A percentile compares a stretch with the other conserved stretches of the same genome.
Conservation (phyloP, 2,797 vertebrate species). For the Platalea minor region DNA sequence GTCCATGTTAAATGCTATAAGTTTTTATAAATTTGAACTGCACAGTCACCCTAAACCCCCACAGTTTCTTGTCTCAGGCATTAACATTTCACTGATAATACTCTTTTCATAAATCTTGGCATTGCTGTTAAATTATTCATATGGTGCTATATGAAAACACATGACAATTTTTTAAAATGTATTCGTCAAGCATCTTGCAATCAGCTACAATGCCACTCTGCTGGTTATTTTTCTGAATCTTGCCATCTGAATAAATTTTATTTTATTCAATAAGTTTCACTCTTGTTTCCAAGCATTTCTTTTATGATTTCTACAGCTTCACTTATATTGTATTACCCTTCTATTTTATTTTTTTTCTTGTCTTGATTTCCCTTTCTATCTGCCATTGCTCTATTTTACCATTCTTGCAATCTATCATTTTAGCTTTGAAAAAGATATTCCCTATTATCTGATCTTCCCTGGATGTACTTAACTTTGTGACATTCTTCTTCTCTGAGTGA, state of each 20-base stretch:
- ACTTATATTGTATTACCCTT: slow-evolving; percentile 67
- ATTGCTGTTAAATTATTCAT: slow-evolving; percentile 78
- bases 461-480: slow-evolving; percentile 77
- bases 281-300: slow-evolving; percentile 67
- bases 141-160: slow-evolving; percentile 57
- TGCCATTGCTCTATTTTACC: slow-evolving; percentile 44
- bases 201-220: slow-evolving; percentile 62
- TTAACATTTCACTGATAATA: slow-evolving; percentile 69
- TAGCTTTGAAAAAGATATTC: slow-evolving; percentile 66
- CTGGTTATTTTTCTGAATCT: slow-evolving; percentile 72
- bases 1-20: slow-evolving; percentile 6
- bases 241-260: slow-evolving; percentile 74
- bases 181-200: slow-evolving; percentile 61
- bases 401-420: slow-evolving; percentile 67
- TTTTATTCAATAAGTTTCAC: slow-evolving; percentile 75
- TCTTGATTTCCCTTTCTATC: slow-evolving; percentile 68
- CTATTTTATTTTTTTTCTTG: slow-evolving; percentile 64
- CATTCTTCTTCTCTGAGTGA: slow-evolving; percentile 75
- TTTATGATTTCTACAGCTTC: slow-evolving; percentile 68
- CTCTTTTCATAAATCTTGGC: slow-evolving; percentile 70
- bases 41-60: background rate
- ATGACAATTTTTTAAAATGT: slow-evolving; percentile 65
- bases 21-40: slow-evolving; percentile 17
- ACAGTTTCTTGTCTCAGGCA: slow-evolving; percentile 35
- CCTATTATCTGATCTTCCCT: slow-evolving; percentile 75